Conservation (phyloP, 2,888 invertebrate species). For the Byasa hedistus region DNA sequence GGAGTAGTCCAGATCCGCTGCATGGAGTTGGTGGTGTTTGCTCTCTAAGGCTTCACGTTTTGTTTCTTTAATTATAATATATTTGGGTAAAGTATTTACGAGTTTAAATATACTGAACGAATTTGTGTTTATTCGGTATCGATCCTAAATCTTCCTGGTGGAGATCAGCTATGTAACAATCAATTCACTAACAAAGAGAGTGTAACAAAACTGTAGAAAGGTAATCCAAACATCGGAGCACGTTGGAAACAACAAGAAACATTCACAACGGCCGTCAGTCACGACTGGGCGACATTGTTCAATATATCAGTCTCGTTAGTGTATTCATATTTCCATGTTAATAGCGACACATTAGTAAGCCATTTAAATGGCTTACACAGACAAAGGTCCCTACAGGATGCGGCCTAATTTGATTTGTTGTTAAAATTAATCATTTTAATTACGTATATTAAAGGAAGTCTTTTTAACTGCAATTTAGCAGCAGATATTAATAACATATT, state of each 20-base stretch:
- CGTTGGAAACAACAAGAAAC: constrained; percentile 16
- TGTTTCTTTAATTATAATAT: too few relatives aligned
- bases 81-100: too few relatives aligned
- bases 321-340: constrained; percentile 51
- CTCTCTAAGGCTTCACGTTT: too few relatives aligned
- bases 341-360: constrained; percentile 47
- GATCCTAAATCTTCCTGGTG: neutral
- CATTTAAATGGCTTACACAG: constrained; percentile 28
- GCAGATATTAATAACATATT: too few relatives aligned
- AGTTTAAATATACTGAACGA: too few relatives aligned
- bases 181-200: constrained; percentile 12
- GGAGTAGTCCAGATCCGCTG: too few relatives aligned
- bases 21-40: too few relatives aligned
- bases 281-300: constrained; percentile 49
- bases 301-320: constrained; percentile 53
- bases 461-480: too few relatives aligned
- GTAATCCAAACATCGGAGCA: neutral
- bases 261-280: constrained; percentile 45
- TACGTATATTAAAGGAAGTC: too few relatives aligned
- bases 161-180: neutral
- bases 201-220: constrained; percentile 6
- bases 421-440: constrained; percentile 12
- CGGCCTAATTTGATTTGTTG: constrained; percentile 17
- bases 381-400: constrained; percentile 4
- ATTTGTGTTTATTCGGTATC: neutral